These are phyloP conservation scores for Chamaea fasciata DNA, from an alignment of 2,113 vertebrate genomes.

Conservation along the genomic window DNA sequence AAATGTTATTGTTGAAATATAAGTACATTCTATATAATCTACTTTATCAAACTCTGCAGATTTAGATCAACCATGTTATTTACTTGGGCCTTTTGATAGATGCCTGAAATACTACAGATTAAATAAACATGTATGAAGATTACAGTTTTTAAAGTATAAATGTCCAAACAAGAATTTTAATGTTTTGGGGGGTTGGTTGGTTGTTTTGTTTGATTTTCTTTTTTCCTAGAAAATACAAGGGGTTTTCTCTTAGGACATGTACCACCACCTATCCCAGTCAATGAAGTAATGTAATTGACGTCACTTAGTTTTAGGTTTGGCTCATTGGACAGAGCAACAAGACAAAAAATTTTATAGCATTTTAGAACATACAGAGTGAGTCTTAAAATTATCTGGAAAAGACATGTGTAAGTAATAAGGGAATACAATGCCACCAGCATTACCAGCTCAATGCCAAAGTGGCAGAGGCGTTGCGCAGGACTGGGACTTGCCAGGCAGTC, in stretches of 20 bases:
- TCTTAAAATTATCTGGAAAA: background rate
- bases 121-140: background rate
- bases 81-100: constrained; percentile 20
- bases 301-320: background rate
- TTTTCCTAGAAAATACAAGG: background rate
- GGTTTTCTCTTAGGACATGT: background rate
- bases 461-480: background rate
- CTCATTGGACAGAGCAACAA: background rate
- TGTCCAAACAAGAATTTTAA: background rate
- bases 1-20: background rate
- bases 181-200: background rate
- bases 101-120: constrained; percentile 5
- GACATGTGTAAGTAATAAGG: background rate
- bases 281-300: background rate
- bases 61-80: background rate
- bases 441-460: background rate
- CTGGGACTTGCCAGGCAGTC: background rate
- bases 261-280: background rate
- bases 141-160: background rate
- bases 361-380: background rate
- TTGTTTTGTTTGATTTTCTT: background rate
- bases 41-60: background rate
- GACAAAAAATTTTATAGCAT: background rate
- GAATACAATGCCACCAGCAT: background rate
- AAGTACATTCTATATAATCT: background rate